phyloP scores from a whole-genome alignment of 2,888 invertebrate genomes.

The Sinodicranocentrus sp. region DNA sequence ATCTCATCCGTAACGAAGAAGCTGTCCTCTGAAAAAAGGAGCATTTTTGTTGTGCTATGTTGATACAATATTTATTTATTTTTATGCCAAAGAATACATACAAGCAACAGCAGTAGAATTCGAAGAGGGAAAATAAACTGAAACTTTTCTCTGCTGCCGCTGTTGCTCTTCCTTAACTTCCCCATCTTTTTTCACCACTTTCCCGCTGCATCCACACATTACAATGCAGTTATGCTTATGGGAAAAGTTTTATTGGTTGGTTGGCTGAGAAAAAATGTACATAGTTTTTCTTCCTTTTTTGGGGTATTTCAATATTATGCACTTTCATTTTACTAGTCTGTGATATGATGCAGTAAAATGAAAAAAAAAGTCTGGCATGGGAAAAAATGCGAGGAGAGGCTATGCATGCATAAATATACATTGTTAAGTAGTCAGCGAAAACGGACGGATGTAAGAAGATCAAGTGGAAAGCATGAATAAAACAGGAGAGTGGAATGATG shows the following conservation, averaged over 20 bases:
- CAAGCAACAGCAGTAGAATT: neutral
- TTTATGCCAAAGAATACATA: neutral
- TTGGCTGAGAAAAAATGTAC: neutral
- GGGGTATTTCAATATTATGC: neutral
- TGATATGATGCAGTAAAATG: neutral
- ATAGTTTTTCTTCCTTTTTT: neutral
- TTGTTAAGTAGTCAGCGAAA: neutral
- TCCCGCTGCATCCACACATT: slow-evolving; percentile 11
- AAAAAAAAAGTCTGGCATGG: neutral
- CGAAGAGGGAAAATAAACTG: slow-evolving; percentile 9
- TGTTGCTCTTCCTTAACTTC: slow-evolving; percentile 6
- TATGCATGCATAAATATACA: neutral
- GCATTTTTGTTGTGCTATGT: too few relatives aligned
- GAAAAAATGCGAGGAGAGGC: too few relatives aligned
- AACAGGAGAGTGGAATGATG: slow-evolving; percentile 13
- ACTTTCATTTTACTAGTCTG: too few relatives aligned
- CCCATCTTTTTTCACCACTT: slow-evolving; percentile 6
- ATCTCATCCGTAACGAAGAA: slow-evolving; percentile 12
- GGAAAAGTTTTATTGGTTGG: slow-evolving; percentile 35
- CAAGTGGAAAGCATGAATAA: slow-evolving; percentile 6
- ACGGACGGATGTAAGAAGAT: neutral
- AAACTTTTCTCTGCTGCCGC: slow-evolving; percentile 16
- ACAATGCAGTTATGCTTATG: slow-evolving; percentile 27
- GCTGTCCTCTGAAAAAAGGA: neutral
- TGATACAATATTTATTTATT: neutral